Evolutionary conservation across 2,113 vertebrate genomes (phyloP), one percentile per base, ranked within the genome.

Genomic region (Rhea americana): DNA sequence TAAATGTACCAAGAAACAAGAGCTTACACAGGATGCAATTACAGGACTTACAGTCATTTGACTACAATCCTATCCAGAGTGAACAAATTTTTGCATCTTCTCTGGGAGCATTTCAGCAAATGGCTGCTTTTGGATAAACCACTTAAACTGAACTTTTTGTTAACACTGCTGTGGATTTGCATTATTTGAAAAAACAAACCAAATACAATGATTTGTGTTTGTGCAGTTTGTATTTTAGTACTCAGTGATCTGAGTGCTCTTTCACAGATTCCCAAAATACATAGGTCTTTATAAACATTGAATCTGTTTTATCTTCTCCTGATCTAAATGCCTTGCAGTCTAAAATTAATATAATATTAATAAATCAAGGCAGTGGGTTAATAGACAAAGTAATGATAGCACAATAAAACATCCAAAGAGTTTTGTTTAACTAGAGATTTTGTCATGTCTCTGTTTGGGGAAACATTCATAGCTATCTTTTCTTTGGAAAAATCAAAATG

Each of bases 121-220:
- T 0, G 81, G 55, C 63, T 92, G 84, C 76, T 94, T 70, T 82
- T 74, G 70, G 63, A 65, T 67, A 63, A 74, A 55, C 32, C 56
- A 79, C 70, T 90, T 82, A 41, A 71, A 82, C 2, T 17, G 82
- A 87, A 92, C 32, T 77, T 78, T 75, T 88, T 90, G 74, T 88
- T 91, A 73, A 73, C 55, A 50, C 37, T 76, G 62, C 26, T 95
- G 47, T 74, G 56, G 73, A 73, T 70, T 66, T 87, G 55, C 45
- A 85, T 67, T 9, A 51, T 74, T 85, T 26, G 7, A 56, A 11
- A 83, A 79, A 81, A 66, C 53, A 17, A 2, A 83, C 48, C 41
- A 91, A 93, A 78, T 75, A 75, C 4, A 1, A 2, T 71, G 82
- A 59, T 39, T 82, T 53, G 18, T 90, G 30, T 39, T 82, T 53